Evolutionary conservation across 1,140 invertebrate species (phyloP).

Genomic region (Drosophila nannoptera): DNA sequence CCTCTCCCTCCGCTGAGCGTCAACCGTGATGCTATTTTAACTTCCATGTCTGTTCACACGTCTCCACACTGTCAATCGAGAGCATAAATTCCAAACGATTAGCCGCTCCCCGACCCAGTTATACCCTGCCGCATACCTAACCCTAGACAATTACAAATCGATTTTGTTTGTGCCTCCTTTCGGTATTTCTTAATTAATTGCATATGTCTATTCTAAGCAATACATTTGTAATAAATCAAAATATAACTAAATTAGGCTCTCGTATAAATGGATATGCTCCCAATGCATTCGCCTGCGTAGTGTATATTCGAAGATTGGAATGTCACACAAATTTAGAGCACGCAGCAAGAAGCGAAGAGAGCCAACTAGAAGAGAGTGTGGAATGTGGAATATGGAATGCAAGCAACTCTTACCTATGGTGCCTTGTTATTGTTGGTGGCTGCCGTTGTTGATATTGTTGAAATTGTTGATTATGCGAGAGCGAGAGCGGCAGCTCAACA

Average conservation of each 20-base stretch:
- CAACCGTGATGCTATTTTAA: conserved; percentile 38
- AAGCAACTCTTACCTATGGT: conserved; percentile 37
- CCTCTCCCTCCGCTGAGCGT: too few species aligned
- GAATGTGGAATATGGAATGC: conserved; percentile 35
- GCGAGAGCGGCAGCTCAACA: conserved; percentile 18
- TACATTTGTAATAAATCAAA: neutral
- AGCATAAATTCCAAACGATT: conserved; percentile 18
- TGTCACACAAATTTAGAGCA: conserved; percentile 34
- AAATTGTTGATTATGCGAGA: neutral
- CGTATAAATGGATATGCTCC: neutral
- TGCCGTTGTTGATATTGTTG: conserved; percentile 14
- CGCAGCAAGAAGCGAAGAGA: conserved; percentile 7
- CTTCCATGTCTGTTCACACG: conserved; percentile 28
- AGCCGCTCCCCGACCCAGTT: neutral
- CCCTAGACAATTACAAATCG: too few species aligned
- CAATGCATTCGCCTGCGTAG: neutral
- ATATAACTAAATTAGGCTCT: neutral
- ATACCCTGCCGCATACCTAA: conserved; percentile 1
- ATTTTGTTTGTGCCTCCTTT: too few species aligned
- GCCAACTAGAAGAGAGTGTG: conserved; percentile 23
- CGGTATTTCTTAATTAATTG: neutral
- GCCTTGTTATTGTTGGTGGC: conserved; percentile 14
- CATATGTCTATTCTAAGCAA: too few species aligned
- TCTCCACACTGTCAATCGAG: conserved; percentile 25
- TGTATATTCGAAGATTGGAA: conserved; percentile 18